A percentile compares a stretch with the other conserved stretches of the same genome.
Evolutionary conservation across 2,113 vertebrate species (phyloP).

Genomic region (Caloenas nicobarica): DNA sequence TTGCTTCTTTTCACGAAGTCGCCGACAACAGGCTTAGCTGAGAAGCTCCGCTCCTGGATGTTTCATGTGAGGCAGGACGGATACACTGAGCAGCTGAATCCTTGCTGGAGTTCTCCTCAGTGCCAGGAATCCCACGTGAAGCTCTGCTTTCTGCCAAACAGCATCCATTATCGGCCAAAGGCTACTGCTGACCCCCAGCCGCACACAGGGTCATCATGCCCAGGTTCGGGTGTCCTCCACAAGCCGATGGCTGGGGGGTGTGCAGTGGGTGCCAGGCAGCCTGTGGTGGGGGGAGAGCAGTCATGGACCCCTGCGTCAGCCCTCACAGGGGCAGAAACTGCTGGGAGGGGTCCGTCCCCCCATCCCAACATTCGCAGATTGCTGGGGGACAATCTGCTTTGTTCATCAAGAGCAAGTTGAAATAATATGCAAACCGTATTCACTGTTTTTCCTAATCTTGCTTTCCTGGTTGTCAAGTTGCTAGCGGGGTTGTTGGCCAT

Average conservation of each 20-base stretch:
- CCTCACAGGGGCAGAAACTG: not conserved
- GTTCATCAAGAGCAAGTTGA: not conserved
- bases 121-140: not conserved
- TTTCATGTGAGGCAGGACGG: not conserved
- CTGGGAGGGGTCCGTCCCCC: not conserved
- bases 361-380: fast-evolving
- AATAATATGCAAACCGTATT: not conserved
- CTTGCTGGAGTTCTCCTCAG: not conserved
- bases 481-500: fast-evolving
- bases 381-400: not conserved
- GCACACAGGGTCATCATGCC: fast-evolving
- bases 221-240: not conserved
- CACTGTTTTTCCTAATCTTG: not conserved
- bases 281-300: not conserved
- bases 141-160: not conserved
- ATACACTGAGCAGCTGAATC: not conserved
- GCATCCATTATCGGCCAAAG: not conserved
- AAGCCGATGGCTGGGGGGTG: not conserved
- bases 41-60: not conserved
- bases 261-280: not conserved
- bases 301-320: not conserved
- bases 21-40: not conserved
- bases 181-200: not conserved
- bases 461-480: not conserved
- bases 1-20: not conserved